A percentile compares a stretch with the other conserved stretches of the same genome.
Evolutionary conservation across 2,888 invertebrate species (phyloP).

Genomic region (Dynastes grantii): DNA sequence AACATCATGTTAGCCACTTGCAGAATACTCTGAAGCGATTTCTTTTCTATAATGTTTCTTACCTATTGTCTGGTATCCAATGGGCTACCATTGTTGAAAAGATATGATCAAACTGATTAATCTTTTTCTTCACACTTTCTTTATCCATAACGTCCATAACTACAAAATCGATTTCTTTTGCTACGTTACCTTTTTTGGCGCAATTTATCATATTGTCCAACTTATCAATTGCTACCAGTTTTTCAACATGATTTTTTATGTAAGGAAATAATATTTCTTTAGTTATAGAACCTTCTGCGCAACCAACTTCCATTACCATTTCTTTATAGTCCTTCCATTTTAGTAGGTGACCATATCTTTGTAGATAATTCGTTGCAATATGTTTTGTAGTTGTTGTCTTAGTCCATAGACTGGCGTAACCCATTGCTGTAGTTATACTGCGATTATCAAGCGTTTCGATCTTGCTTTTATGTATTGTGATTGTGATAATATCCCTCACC

Average conservation of each 20-base stretch:
- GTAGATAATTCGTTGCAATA: no score
- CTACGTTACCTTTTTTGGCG: not conserved
- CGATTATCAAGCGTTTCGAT: no score
- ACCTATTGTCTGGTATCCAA: conserved; percentile 1
- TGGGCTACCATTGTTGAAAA: not conserved
- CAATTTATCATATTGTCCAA: not conserved
- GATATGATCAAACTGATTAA: not conserved
- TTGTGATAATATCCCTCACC: no score
- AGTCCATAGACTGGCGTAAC: no score
- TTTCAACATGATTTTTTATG: not conserved
- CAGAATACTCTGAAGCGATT: no score
- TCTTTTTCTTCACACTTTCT: not conserved
- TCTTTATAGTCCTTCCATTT: conserved; percentile 6
- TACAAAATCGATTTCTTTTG: not conserved
- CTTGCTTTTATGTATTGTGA: no score
- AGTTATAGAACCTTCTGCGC: conserved; percentile 14
- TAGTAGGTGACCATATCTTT: no score
- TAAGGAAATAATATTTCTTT: not conserved
- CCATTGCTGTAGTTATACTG: no score
- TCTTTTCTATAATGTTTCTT: not conserved
- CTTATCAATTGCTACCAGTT: conserved; percentile 11
- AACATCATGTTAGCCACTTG: no score
- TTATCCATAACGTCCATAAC: not conserved
- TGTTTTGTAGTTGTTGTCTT: no score
- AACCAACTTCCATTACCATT: conserved; percentile 18